These are phyloP conservation scores for Pollenia amentaria DNA, from an alignment of 2,888 invertebrate genomes.

Conservation along the genomic window DNA sequence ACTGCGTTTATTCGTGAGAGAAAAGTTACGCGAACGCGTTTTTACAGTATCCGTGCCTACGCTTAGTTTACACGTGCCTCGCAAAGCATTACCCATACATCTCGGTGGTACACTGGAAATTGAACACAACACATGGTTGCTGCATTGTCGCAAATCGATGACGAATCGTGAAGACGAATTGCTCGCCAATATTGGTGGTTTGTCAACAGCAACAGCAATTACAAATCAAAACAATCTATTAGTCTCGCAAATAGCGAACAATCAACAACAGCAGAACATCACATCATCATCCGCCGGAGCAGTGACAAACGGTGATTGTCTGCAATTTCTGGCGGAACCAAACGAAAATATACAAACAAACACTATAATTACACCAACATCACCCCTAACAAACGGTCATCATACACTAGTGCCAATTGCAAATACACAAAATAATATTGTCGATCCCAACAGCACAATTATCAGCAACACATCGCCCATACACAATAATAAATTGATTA, in stretches of 20 bases:
- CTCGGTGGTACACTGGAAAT: slow-evolving; percentile 94
- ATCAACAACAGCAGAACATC: slow-evolving; percentile 66
- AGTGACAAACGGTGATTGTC: slow-evolving; percentile 75
- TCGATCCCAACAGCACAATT: slow-evolving; percentile 40
- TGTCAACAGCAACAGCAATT: slow-evolving; percentile 70
- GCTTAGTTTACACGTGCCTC: slow-evolving; percentile 94
- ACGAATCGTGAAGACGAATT: slow-evolving; percentile 89
- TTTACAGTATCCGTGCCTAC: slow-evolving; percentile 97
- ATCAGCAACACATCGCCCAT: slow-evolving; percentile 66
- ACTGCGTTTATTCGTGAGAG: slow-evolving; percentile 96
- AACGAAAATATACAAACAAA: slow-evolving; percentile 81
- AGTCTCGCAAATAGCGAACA: slow-evolving; percentile 78
- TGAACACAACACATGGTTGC: slow-evolving; percentile 95
- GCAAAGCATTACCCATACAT: slow-evolving; percentile 93
- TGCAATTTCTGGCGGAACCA: slow-evolving; percentile 76
- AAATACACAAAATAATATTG: slow-evolving; percentile 65
- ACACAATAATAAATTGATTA: slow-evolving; percentile 69
- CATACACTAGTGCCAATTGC: slow-evolving; percentile 68
- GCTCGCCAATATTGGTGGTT: slow-evolving; percentile 83
- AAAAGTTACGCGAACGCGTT: slow-evolving; percentile 97
- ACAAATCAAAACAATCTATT: slow-evolving; percentile 76
- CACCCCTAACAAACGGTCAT: slow-evolving; percentile 65
- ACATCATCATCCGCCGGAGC: slow-evolving; percentile 76
- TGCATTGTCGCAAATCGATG: slow-evolving; percentile 92
- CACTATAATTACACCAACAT: slow-evolving; percentile 73